Evolutionary conservation across 2,888 invertebrate genomes (phyloP).

Genomic region (Eupithecia vulgata): DNA sequence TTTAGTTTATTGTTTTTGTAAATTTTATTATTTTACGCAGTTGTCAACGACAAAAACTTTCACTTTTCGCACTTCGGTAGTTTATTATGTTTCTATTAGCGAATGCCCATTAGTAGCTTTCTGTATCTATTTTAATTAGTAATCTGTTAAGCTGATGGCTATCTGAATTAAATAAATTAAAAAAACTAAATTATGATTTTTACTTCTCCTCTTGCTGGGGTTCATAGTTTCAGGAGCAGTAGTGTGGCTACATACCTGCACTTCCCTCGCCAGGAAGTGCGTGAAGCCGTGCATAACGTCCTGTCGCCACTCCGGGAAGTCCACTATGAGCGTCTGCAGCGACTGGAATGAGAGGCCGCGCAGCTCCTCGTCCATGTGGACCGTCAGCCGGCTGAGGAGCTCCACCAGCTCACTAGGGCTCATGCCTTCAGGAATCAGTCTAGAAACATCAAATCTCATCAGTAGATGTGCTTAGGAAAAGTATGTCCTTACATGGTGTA

Average conservation of each 20-base stretch:
- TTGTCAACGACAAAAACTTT: too few relatives aligned
- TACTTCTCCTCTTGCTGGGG: background rate
- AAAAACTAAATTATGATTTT: too few relatives aligned
- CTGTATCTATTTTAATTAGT: too few relatives aligned
- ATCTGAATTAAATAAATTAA: too few relatives aligned
- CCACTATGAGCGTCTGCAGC: slow-evolving; percentile 96
- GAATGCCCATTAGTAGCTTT: too few relatives aligned
- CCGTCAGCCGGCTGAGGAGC: slow-evolving; percentile 95
- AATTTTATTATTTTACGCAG: too few relatives aligned
- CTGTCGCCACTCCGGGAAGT: slow-evolving; percentile 98
- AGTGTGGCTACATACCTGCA: slow-evolving; percentile 78
- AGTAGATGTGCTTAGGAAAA: background rate
- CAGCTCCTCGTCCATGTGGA: slow-evolving; percentile 99
- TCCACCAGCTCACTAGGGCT: slow-evolving; percentile 97
- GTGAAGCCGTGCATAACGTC: slow-evolving; percentile 97
- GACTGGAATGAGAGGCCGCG: slow-evolving; percentile 96
- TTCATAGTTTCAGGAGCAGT: background rate
- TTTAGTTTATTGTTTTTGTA: too few relatives aligned
- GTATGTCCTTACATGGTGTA: background rate
- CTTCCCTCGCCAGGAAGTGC: slow-evolving; percentile 96
- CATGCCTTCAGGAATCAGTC: slow-evolving; percentile 99
- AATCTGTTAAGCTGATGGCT: too few relatives aligned
- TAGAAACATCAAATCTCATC: slow-evolving; percentile 50
- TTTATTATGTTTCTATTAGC: too few relatives aligned
- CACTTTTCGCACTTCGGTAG: too few relatives aligned